These are phyloP conservation scores for Bacillus rossius DNA, from an alignment of 1,140 invertebrate species.

Conservation along the genomic window DNA sequence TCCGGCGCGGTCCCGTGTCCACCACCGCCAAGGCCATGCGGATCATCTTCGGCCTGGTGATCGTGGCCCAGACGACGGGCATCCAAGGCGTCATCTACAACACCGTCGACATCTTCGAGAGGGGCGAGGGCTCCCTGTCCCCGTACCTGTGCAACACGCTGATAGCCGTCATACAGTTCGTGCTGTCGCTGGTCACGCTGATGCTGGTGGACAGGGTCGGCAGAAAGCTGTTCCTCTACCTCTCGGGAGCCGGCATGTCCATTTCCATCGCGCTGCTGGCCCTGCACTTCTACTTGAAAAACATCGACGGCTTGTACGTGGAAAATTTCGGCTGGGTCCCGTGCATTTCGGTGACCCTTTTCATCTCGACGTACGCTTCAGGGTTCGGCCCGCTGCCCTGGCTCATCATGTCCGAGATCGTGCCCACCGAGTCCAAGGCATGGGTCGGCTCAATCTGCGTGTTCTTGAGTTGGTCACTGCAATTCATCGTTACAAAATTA, in stretches of 20 bases:
- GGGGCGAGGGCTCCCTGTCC: slow-evolving; percentile 34
- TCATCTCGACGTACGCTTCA: slow-evolving; percentile 49
- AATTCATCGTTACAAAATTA: slow-evolving; percentile 50
- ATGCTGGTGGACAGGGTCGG: slow-evolving; percentile 41
- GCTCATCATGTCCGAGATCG: slow-evolving; percentile 61
- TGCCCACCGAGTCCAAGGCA: slow-evolving; percentile 56
- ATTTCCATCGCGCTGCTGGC: slow-evolving; percentile 21
- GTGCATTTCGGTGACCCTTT: slow-evolving; percentile 43
- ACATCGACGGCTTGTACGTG: slow-evolving; percentile 27
- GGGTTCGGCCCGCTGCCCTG: slow-evolving; percentile 69
- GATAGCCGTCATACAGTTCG: slow-evolving; percentile 36
- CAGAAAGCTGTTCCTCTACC: slow-evolving; percentile 23
- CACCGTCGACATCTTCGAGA: slow-evolving; percentile 41
- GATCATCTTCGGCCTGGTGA: slow-evolving; percentile 41
- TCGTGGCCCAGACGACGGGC: slow-evolving; percentile 45
- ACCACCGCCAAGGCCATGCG: slow-evolving; percentile 34
- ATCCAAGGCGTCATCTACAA: slow-evolving; percentile 47
- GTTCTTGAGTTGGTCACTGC: slow-evolving; percentile 45
- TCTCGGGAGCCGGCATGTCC: slow-evolving; percentile 21
- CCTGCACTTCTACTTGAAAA: slow-evolving; percentile 28
- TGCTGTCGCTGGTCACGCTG: slow-evolving; percentile 31
- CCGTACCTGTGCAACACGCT: slow-evolving; percentile 36
- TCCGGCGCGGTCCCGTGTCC: slow-evolving; percentile 11
- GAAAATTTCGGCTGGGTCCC: slow-evolving; percentile 34
- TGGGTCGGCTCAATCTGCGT: slow-evolving; percentile 47